These are phyloP conservation scores for Cossypha dichroa DNA, from an alignment of 2,797 vertebrate genomes.

Conservation along the genomic window DNA sequence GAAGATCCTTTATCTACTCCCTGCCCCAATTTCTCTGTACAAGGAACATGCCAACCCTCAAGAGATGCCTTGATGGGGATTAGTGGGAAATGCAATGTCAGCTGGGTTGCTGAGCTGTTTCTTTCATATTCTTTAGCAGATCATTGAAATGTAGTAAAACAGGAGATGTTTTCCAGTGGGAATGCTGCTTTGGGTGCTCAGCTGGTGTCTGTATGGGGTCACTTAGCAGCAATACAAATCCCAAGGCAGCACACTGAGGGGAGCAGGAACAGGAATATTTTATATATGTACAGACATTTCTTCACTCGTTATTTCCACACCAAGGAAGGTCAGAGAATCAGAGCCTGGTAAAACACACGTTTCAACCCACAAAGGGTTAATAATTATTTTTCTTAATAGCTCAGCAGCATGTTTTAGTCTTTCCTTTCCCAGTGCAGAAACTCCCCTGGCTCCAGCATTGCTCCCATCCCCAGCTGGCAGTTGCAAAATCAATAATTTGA, in stretches of 20 bases:
- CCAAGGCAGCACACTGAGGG: not conserved
- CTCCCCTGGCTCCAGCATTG: not conserved
- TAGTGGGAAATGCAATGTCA: not conserved
- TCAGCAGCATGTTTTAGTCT: not conserved
- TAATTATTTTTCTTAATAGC: not conserved
- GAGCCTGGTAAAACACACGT: not conserved
- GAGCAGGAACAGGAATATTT: not conserved
- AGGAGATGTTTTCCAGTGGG: not conserved
- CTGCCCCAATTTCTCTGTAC: not conserved
- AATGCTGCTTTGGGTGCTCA: not conserved
- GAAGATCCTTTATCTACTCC: not conserved
- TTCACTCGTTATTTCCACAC: rapidly evolving
- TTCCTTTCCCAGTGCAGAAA: not conserved
- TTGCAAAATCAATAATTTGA: constrained; percentile 26
- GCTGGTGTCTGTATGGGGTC: rapidly evolving
- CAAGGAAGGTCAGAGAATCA: not conserved
- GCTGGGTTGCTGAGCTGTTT: not conserved
- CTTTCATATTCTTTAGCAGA: not conserved
- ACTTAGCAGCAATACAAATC: not conserved
- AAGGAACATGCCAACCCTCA: rapidly evolving
- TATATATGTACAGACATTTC: not conserved
- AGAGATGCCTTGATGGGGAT: not conserved
- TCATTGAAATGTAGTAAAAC: not conserved
- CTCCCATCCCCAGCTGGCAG: constrained; percentile 3
- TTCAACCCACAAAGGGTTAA: not conserved